Conservation (phyloP, 1,140 invertebrate genomes). For the Babylonia areolata region DNA sequence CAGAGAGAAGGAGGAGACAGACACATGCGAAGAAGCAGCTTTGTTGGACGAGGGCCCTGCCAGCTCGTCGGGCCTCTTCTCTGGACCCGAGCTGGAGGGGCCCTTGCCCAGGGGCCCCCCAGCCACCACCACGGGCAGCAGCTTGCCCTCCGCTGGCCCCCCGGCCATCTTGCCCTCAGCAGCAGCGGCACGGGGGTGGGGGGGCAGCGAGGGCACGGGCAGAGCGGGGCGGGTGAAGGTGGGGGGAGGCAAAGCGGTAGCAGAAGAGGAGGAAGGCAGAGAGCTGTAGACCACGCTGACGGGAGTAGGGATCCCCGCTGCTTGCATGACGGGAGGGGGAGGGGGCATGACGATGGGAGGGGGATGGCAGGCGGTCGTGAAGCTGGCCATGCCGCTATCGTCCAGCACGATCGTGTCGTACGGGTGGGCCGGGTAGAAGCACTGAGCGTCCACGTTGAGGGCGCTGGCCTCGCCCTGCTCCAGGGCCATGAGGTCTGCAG, state of each 20-base stretch:
- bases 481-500: constrained; percentile 45
- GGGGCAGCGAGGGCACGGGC: constrained; percentile 21
- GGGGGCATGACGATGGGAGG: constrained; percentile 34
- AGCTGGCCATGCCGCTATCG: constrained; percentile 23
- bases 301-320: background rate
- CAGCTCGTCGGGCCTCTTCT: constrained; percentile 27
- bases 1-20: constrained; percentile 1
- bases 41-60: constrained; percentile 22
- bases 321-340: constrained; percentile 37
- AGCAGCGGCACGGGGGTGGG: background rate
- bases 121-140: background rate
- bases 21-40: background rate
- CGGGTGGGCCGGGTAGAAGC: constrained; percentile 59
- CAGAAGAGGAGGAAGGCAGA: background rate
- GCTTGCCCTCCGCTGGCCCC: background rate
- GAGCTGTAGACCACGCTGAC: constrained; percentile 22
- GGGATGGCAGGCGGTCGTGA: background rate
- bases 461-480: constrained; percentile 33
- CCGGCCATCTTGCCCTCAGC: background rate
- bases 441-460: constrained; percentile 62
- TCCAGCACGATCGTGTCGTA: constrained; percentile 7
- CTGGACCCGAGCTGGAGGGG: constrained; percentile 4
- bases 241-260: constrained; percentile 21
- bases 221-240: constrained; percentile 28
- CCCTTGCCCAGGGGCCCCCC: constrained; percentile 6